Base-by-base conservation (phyloP, 2,797 vertebrate species). In the Nothura maculosa region DNA sequence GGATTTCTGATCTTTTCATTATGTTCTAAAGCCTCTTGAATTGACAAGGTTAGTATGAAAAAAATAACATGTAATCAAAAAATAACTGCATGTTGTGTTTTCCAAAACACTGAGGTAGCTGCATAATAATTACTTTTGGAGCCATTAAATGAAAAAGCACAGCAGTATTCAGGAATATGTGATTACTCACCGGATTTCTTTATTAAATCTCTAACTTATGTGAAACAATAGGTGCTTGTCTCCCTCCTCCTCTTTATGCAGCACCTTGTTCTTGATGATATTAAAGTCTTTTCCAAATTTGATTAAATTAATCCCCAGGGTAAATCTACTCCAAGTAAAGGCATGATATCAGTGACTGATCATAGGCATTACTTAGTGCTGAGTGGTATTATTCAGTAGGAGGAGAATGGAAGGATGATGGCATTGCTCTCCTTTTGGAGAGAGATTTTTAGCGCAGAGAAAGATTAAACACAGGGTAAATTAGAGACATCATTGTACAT, bases 81-180 rank as follows among this genome's bases (percentile, higher is more conserved):
- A 95, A 94, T 92, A 86, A 68, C 77, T 89, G 58, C 72, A 79
- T 47, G 72, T 63, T 90, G 38, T 89, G 62, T 90, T 93, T 96
- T 80, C 78, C 74, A 87, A 87, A 92, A 84, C 75, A 89, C 85
- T 32, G 70, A 94, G 60, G 82, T 91, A 90, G 64, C 85, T 89
- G 87, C 82, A 62, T 76, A 81, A 79, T 92, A 92, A 95, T 96
- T 93, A 83, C 85, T 85, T 94, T 62, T 69, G 62, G 50, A 92
- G 42, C 52, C 76, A 73, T 80, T 91, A 93, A 90, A 90, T 70
- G 68, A 92, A 94, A 94, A 89, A 0, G 34, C 68, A 32, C 81
- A 86, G 63, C 85, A 90, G 54, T 84, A 55, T 84, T 92, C 61
- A 58, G 80, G 64, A 92, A 86, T 73, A 69, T 27, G 38, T 72